Conservation (phyloP, 2,888 invertebrate genomes). For the Choreutis nemorana region DNA sequence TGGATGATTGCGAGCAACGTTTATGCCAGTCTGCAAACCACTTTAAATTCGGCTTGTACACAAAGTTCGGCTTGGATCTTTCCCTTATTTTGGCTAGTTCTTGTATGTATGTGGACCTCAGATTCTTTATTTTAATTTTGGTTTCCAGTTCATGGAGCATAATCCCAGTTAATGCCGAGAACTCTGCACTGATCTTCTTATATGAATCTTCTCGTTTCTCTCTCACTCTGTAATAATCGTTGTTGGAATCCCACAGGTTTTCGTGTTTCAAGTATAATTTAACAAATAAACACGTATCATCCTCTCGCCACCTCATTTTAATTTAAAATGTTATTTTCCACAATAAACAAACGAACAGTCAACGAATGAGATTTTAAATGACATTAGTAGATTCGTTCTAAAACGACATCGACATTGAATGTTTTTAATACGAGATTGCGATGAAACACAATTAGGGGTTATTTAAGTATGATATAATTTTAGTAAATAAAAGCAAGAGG, state of each 20-base stretch:
- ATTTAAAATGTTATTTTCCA: constrained; percentile 1
- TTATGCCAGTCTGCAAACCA: constrained; percentile 40
- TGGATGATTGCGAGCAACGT: constrained; percentile 13
- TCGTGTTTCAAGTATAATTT: constrained; percentile 46
- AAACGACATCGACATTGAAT: too few species aligned
- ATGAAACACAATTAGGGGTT: too few species aligned
- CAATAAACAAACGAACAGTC: too few species aligned
- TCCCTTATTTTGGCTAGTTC: constrained; percentile 35
- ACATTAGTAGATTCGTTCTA: too few species aligned
- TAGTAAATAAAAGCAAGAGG: background rate
- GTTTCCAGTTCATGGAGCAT: constrained; percentile 26
- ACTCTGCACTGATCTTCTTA: constrained; percentile 26
- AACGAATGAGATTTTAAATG: too few species aligned
- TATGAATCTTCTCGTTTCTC: constrained; percentile 32
- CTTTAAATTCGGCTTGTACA: constrained; percentile 31
- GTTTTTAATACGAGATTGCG: too few species aligned
- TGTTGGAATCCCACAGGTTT: constrained; percentile 44
- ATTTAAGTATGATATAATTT: too few species aligned
- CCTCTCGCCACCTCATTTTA: constrained; percentile 49
- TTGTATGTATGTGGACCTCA: constrained; percentile 37
- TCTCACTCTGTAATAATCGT: constrained; percentile 36
- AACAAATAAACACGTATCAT: constrained; percentile 47
- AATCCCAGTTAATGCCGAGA: constrained; percentile 31
- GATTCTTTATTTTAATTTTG: constrained; percentile 34
- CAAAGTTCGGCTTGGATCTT: constrained; percentile 22